A percentile compares a stretch with the other conserved stretches of the same genome.
phyloP scores from a whole-genome alignment of 2,888 invertebrate genomes.

The Ennomos quercinarius region DNA sequence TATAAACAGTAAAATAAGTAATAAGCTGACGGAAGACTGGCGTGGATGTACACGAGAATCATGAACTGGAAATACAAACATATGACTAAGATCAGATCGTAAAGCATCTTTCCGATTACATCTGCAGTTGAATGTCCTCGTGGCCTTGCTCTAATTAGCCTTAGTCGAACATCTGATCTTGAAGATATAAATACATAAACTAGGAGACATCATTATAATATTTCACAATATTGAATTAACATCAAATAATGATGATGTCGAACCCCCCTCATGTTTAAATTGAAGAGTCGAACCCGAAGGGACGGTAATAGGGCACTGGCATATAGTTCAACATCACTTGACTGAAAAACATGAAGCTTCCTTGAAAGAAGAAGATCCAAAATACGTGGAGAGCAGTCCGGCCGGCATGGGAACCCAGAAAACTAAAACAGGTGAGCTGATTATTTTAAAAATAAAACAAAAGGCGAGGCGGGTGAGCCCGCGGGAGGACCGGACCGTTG shows the following conservation, averaged over 20 bases:
- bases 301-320: conserved; percentile 10
- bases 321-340: conserved; percentile 30
- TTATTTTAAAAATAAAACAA: conserved; percentile 68
- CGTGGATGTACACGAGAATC: conserved; percentile 40
- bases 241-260: conserved; percentile 14
- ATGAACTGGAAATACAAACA: conserved; percentile 41
- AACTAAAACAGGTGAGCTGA: conserved; percentile 64
- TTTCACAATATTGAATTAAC: conserved; percentile 1
- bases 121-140: conserved; percentile 29
- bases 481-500: conserved; percentile 60
- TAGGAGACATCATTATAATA: neutral
- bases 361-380: conserved; percentile 22
- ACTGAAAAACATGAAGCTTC: conserved; percentile 22
- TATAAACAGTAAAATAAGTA: conserved; percentile 41
- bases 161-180: conserved; percentile 17
- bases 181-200: conserved; percentile 11
- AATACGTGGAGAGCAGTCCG: conserved; percentile 44
- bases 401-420: conserved; percentile 50
- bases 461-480: conserved; percentile 57
- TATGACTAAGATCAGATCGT: conserved; percentile 35
- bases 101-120: conserved; percentile 31
- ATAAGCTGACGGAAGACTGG: conserved; percentile 37
- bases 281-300: conserved; percentile 13
- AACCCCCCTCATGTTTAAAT: conserved; percentile 8
- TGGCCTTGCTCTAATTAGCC: conserved; percentile 31